A percentile compares a stretch with the other conserved stretches of the same genome.
phyloP scores from a whole-genome alignment of 1,140 invertebrate genomes.

The Phthorimaea operculella region DNA sequence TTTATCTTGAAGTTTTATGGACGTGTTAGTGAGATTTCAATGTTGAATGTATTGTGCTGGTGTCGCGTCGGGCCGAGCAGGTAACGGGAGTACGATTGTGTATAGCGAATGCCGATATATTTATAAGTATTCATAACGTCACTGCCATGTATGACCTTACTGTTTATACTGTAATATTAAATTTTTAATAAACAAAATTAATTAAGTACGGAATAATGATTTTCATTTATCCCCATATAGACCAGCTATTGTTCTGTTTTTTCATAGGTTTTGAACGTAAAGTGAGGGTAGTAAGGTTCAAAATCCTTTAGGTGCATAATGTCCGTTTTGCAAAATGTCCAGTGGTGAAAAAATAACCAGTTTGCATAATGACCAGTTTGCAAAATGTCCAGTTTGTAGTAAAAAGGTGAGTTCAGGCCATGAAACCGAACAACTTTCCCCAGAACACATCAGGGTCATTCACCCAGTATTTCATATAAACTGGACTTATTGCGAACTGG shows the following conservation, averaged over 20 bases:
- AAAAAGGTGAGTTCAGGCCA: too few relatives aligned
- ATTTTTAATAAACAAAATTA: slow-evolving; percentile 60
- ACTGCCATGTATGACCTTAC: slow-evolving; percentile 67
- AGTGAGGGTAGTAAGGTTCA: too few relatives aligned
- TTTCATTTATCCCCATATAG: slow-evolving; percentile 8
- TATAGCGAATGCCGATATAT: slow-evolving; percentile 49
- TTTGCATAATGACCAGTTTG: too few relatives aligned
- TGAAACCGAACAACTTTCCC: too few relatives aligned
- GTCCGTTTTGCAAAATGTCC: too few relatives aligned
- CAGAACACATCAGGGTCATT: too few relatives aligned
- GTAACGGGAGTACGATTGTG: slow-evolving; percentile 30
- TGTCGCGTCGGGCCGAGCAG: slow-evolving; percentile 19
- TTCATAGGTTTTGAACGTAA: too few relatives aligned
- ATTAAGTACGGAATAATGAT: slow-evolving; percentile 27
- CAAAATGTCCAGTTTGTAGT: too few relatives aligned
- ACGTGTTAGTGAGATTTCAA: slow-evolving; percentile 51
- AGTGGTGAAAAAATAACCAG: too few relatives aligned
- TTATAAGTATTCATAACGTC: slow-evolving; percentile 59
- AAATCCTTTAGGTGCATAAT: too few relatives aligned
- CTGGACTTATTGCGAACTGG: too few relatives aligned
- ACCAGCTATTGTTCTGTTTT: slow-evolving; percentile 14
- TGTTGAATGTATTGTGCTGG: slow-evolving; percentile 45
- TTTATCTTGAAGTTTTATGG: slow-evolving; percentile 59
- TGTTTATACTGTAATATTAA: slow-evolving; percentile 65
- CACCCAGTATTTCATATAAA: too few relatives aligned